Conservation (phyloP, 2,888 invertebrate genomes). For the Dicyrtomina minuta region DNA sequence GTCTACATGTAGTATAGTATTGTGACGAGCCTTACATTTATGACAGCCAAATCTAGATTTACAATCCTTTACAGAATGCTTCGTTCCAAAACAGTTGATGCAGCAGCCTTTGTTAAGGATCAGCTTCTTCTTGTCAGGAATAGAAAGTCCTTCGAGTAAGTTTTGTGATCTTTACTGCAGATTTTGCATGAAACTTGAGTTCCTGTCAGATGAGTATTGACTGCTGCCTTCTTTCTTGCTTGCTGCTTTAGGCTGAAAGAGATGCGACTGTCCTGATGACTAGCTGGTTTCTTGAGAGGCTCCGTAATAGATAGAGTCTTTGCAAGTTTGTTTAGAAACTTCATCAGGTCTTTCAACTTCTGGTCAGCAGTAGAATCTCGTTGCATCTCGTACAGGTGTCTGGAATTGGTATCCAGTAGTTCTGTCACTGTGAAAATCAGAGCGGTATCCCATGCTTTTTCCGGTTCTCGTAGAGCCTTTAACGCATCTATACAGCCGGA, state of each 20-base stretch:
- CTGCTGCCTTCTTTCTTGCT: too few relatives aligned
- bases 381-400: conserved; percentile 32
- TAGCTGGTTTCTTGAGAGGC: not conserved
- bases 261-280: too few relatives aligned
- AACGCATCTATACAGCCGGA: conserved; percentile 30
- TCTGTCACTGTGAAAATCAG: conserved; percentile 16
- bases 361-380: too few relatives aligned
- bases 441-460: conserved; percentile 11
- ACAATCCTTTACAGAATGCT: not conserved
- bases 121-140: not conserved
- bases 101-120: not conserved
- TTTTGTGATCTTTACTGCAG: conserved; percentile 12
- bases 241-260: too few relatives aligned
- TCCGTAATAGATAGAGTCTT: not conserved
- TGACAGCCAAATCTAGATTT: not conserved
- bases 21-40: not conserved
- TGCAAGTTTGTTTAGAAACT: not conserved
- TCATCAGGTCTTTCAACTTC: not conserved
- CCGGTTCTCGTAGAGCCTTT: conserved; percentile 6
- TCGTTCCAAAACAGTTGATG: not conserved
- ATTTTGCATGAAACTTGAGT: not conserved
- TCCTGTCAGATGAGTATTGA: not conserved
- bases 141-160: conserved; percentile 4
- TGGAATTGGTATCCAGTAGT: conserved; percentile 27
- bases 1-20: not conserved